Conservation (phyloP, 1,140 invertebrate species). For the Microvelia longipes region DNA sequence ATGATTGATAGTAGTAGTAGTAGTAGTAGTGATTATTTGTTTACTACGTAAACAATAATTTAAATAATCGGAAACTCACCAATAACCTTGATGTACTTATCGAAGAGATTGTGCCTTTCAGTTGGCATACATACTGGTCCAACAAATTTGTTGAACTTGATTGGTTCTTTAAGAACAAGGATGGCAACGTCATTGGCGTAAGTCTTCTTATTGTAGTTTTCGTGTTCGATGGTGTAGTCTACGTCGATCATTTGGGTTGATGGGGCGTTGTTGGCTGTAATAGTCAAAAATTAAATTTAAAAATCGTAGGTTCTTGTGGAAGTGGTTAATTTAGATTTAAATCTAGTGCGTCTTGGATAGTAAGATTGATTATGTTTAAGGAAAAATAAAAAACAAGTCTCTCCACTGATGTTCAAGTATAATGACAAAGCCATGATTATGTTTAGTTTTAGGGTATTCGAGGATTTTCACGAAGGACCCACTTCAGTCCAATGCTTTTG, state of each 20-base stretch:
- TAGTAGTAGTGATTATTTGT: not conserved
- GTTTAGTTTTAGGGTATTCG: no score
- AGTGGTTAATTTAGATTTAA: no score
- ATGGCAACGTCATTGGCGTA: constrained; percentile 46
- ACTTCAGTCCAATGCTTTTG: no score
- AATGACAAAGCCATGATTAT: no score
- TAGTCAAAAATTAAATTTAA: no score
- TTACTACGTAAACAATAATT: not conserved
- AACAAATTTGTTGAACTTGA: constrained; percentile 37
- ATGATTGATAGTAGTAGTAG: no score
- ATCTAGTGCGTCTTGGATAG: no score
- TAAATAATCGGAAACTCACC: constrained; percentile 29
- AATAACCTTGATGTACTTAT: constrained; percentile 33
- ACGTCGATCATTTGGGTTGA: not conserved
- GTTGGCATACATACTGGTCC: constrained; percentile 51
- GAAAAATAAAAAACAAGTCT: no score
- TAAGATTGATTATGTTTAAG: no score
- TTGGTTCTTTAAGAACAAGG: constrained; percentile 31
- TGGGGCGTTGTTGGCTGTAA: not conserved
- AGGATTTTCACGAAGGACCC: no score
- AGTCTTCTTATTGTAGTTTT: constrained; percentile 23
- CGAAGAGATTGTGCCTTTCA: constrained; percentile 34
- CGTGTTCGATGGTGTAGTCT: constrained; percentile 35
- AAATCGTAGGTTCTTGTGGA: no score
- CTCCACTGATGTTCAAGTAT: no score